Conservation (phyloP, 2,113 vertebrate species). For the Elgaria multicarinata region DNA sequence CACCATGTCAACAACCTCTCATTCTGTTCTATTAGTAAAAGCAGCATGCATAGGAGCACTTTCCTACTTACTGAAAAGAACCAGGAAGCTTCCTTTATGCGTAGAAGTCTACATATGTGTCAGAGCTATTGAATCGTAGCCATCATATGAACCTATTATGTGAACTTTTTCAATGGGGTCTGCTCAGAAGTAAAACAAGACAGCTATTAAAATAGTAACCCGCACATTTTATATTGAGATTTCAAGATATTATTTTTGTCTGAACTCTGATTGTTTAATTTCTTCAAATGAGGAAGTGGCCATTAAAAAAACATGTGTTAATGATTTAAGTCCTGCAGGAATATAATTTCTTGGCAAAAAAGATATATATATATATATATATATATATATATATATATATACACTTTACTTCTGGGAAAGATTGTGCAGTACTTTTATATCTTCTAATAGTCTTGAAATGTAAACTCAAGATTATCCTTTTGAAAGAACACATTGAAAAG, state of each 20-base stretch:
- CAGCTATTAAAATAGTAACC: background rate
- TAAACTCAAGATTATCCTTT: background rate
- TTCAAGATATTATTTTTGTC: background rate
- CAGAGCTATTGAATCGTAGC: background rate
- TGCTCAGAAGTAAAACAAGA: background rate
- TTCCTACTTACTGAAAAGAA: background rate
- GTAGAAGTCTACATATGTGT: background rate
- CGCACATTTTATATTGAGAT: background rate
- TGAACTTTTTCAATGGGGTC: background rate
- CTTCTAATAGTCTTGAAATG: slow-evolving; percentile 9
- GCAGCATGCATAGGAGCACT: background rate
- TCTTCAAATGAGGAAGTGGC: slow-evolving; percentile 6
- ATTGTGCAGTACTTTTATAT: background rate
- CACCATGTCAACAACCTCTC: too few species aligned
- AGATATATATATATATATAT: too few species aligned
- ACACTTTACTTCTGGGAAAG: background rate
- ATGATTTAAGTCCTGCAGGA: slow-evolving; percentile 2
- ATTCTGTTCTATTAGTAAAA: background rate
- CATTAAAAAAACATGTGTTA: background rate
- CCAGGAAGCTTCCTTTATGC: background rate
- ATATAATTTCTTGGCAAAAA: background rate
- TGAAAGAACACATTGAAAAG: background rate
- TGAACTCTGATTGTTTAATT: slow-evolving; percentile 18
- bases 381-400: background rate
- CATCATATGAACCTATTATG: background rate